Base-by-base conservation (phyloP, 1,140 invertebrate genomes). In the Drosophila pseudoananassae region DNA sequence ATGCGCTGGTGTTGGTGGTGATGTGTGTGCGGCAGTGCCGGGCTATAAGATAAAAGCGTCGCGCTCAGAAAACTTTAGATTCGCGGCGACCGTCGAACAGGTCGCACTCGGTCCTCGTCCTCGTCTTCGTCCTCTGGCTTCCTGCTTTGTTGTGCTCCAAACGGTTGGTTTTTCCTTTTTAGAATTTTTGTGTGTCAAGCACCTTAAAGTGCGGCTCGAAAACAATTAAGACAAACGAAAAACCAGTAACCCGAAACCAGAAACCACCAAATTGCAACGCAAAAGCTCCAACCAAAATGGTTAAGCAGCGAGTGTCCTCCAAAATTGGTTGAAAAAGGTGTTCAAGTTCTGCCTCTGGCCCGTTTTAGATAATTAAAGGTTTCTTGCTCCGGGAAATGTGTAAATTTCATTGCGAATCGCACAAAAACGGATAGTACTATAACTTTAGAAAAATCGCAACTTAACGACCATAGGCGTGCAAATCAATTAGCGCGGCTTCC, bases 41-140 rank as follows among this genome's bases (percentile, higher is more conserved):
- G 63, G 46, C 68, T 85, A 87, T 85, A 85, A 87, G 81, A 87
- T 75, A 75, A 58, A 81, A 82, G 74, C 74, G 60, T 47, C 58
- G 38, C 31, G 78, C 75, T 75, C 65, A 64, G 65, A 45, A 64
- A 71, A 78, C 83, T 78, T 87, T 68, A 87, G 83, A 87, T 78
- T 78, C 83, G 65, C 78, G 70, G 45, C 82, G 82, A 82, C 78
- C 75, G 76, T 40, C 75, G 65, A 40, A 66, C 80, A 55, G 80
- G 47, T 83, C 71, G 76, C 71, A 84, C 46, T 83, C 71, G 63
- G 52, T 49, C 47, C 36, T 64, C 65, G 52, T 49, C 47, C 36
- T 64, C 65, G 7, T 29, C 29, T 14, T 47, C 36, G 47, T 59
- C 33, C 36, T 50, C 40, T 20, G 47, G 46, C 57, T 23, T 54